Base-by-base conservation (phyloP, 2,797 vertebrate genomes). In the Fistularia commersonii region DNA sequence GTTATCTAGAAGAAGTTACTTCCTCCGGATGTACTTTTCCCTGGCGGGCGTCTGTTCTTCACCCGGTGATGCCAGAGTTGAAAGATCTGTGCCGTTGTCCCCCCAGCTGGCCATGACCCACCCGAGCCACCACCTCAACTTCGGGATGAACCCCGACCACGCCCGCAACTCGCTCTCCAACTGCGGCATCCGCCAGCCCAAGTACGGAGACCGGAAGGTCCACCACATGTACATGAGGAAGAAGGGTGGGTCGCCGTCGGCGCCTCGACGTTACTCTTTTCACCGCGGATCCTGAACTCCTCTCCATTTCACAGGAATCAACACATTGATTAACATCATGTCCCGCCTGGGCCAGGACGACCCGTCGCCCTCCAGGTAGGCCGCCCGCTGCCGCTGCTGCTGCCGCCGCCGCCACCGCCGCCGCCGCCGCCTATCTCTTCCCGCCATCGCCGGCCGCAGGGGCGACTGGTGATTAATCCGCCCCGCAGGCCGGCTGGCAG, bases 221-320 rank as follows among this genome's bases (percentile, higher is more conserved):
- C 97, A 99, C 70, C 95, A 99, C 76, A 98, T 98, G 95, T 97
- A 99, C 80, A 98, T 98, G 96, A 92, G 97, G 69, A 99, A 99
- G 69, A 99, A 98, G 69, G 97, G 97, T 98, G 66, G 11, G 11
- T 36, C 8, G 6, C 15, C 11, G n/a, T n/a, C n/a, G n/a, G n/a
- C n/a, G n/a, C n/a, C n/a, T n/a, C n/a, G n/a, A n/a, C n/a, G n/a
- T n/a, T n/a, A n/a, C n/a, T n/a, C n/a, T n/a, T n/a, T n/a, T n/a
- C n/a, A n/a, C n/a, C n/a, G n/a, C n/a, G n/a, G n/a, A n/a, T n/a
- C n/a, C n/a, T n/a, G n/a, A n/a, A n/a, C n/a, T 13, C 40, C 11
- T 11, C 49, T 34, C 49, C 51, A 31, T 38, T 39, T 45, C 55
- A 36, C 86, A 99, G 97, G 97, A 58, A 98, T 99, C 89, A 99